These are phyloP conservation scores for Byasa hedistus DNA, from an alignment of 2,888 invertebrate genomes.

Conservation along the genomic window DNA sequence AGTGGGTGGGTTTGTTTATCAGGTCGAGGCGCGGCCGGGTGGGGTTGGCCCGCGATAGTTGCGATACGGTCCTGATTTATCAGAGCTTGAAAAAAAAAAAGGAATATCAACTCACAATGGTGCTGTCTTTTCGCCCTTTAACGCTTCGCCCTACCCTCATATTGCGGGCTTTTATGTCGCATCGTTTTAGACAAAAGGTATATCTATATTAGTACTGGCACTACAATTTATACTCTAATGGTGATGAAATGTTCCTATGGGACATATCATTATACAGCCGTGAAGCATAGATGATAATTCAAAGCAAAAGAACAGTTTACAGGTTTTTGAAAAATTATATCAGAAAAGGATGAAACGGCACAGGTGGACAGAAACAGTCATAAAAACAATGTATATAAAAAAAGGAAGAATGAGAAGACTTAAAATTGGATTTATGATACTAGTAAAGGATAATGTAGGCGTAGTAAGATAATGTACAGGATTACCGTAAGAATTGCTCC, in stretches of 20 bases:
- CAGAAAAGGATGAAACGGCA: too few species aligned
- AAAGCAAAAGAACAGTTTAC: too few species aligned
- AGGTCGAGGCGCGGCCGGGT: conserved; percentile 57
- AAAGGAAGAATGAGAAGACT: too few species aligned
- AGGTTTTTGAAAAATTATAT: too few species aligned
- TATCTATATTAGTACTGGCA: conserved; percentile 22
- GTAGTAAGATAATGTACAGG: too few species aligned
- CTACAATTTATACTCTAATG: conserved; percentile 15
- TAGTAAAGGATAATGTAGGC: too few species aligned
- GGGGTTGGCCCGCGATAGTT: conserved; percentile 44
- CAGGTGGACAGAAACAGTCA: too few species aligned
- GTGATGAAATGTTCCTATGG: neutral
- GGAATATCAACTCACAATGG: conserved; percentile 54
- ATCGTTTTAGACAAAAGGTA: conserved; percentile 19
- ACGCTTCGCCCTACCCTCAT: conserved; percentile 26
- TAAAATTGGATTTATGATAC: too few species aligned
- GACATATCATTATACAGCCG: too few species aligned
- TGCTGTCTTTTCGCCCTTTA: conserved; percentile 45
- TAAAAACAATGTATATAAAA: too few species aligned
- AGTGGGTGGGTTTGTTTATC: conserved; percentile 59
- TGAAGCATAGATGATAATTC: too few species aligned
- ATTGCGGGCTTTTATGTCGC: conserved; percentile 27
- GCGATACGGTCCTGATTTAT: conserved; percentile 61
- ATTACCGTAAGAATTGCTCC: too few species aligned
- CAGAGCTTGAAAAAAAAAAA: conserved; percentile 53